Base-by-base conservation (phyloP, 2,113 vertebrate genomes). In the Thamnophis sirtalis region DNA sequence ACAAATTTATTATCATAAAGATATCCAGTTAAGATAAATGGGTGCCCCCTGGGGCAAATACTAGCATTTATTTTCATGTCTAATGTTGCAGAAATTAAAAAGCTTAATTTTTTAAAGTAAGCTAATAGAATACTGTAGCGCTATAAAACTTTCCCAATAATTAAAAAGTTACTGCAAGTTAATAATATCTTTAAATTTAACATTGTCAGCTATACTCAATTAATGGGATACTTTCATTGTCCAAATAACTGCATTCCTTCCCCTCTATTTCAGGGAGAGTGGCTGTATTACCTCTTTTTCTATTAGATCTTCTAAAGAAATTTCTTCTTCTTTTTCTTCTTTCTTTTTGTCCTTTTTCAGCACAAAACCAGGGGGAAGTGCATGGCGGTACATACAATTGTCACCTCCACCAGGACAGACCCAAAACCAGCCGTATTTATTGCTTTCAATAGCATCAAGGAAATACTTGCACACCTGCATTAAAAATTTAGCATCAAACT, bases 341-440 rank as follows among this genome's bases (percentile, higher is more conserved):
- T 99, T 99, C 98, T 99, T 99, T 93, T 99, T 99, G 95, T 99
- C 98, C 84, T 99, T 99, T 94, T 99, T 99, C 89, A 99, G 96
- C 13, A 99, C 98, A 92, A 99, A 99, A 5, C 99, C 99, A 0
- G 98, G 98, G 33, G 99, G 99, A 15, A 99, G 98, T 3, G 99
- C 99, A 55, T 99, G 99, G 6, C 99, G 98, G 96, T 99, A 99
- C 98, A 99, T 99, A 89, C 99, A 99, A 89, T 28, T 96, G 94
- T 99, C 99, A 38, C 98, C 99, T 26, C 99, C 99, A 0, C 97
- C 98, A 0, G 99, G 99, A 95, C 99, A 99, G 21, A 98, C 98
- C 99, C 99, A 99, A 96, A 99, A 99, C 99, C 99, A 99, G 92
- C 99, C 99, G 0, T 99, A 99, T 94, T 99, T 99, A 95, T 99